phyloP scores from a whole-genome alignment of 1,140 invertebrate species.

The Chrysomallon squamiferum region DNA sequence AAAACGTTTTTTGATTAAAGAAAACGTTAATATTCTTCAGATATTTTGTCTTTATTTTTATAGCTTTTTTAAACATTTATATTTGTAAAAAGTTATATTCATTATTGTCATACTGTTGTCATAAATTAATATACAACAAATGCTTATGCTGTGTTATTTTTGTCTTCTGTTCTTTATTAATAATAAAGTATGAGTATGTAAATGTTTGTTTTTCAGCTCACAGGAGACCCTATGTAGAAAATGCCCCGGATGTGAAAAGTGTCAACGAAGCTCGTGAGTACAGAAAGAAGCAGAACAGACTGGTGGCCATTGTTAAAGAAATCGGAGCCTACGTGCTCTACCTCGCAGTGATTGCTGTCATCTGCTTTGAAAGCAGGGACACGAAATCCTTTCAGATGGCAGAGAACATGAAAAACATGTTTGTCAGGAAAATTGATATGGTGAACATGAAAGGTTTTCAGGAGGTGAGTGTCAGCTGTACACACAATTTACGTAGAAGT shows the following conservation, averaged over 20 bases:
- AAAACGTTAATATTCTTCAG: no score
- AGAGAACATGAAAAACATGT: constrained; percentile 53
- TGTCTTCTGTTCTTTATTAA: no score
- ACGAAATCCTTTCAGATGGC: constrained; percentile 47
- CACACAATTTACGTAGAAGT: no score
- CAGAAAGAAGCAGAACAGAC: constrained; percentile 47
- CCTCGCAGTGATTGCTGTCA: constrained; percentile 52
- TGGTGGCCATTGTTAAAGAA: constrained; percentile 52
- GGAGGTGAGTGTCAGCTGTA: neutral
- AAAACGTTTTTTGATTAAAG: no score
- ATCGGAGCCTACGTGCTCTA: constrained; percentile 50
- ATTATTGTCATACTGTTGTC: no score
- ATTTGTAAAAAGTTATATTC: no score
- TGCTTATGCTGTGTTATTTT: no score
- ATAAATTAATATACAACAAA: no score
- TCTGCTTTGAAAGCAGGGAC: constrained; percentile 56
- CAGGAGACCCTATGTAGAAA: constrained; percentile 8
- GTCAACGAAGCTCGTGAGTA: constrained; percentile 49
- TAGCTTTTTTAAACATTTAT: no score
- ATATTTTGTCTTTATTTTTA: no score
- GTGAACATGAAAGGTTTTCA: neutral
- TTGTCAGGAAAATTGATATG: constrained; percentile 28
- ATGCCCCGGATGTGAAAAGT: constrained; percentile 28
- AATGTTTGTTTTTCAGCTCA: no score
- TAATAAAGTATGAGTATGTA: no score